Evolutionary conservation across 37 sponge, comb jelly and placozoan genomes (phyloP), one percentile per base, ranked within the genome.

Genomic region (Bolinopsis microptera): DNA sequence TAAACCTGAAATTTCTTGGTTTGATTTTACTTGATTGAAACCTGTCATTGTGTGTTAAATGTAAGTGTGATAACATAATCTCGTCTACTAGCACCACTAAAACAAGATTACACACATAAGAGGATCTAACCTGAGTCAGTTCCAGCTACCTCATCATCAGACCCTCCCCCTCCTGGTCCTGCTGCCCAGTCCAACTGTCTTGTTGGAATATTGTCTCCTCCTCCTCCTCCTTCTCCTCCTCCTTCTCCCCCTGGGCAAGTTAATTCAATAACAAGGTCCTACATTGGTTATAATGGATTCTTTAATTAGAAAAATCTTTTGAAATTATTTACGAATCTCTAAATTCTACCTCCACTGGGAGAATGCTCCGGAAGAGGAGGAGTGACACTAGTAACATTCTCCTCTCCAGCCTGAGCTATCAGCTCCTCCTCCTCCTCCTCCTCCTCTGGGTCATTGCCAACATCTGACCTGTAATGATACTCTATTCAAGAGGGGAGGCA

Each of bases 1-100:
- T n/a, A 72, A 28, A 72, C 75, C 75, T 72, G 75, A 48, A 13
- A 48, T 48, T 48, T n/a, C n/a, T n/a, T n/a, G n/a, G n/a, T n/a
- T n/a, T n/a, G n/a, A n/a, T n/a, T n/a, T n/a, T n/a, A n/a, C n/a
- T n/a, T n/a, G n/a, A n/a, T n/a, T n/a, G n/a, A n/a, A n/a, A n/a
- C n/a, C n/a, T n/a, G n/a, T n/a, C n/a, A n/a, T n/a, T n/a, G n/a
- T n/a, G n/a, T n/a, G n/a, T n/a, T n/a, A n/a, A n/a, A n/a, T n/a
- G n/a, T n/a, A n/a, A n/a, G n/a, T n/a, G n/a, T n/a, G n/a, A n/a
- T n/a, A n/a, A n/a, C n/a, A n/a, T n/a, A n/a, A n/a, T n/a, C n/a
- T n/a, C n/a, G n/a, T n/a, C n/a, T n/a, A n/a, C n/a, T n/a, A n/a
- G n/a, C n/a, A n/a, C n/a, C n/a, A n/a, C n/a, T n/a, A n/a, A n/a